Conservation (phyloP, 2,113 vertebrate genomes). For the rat (Rattus norvegicus) region DNA sequence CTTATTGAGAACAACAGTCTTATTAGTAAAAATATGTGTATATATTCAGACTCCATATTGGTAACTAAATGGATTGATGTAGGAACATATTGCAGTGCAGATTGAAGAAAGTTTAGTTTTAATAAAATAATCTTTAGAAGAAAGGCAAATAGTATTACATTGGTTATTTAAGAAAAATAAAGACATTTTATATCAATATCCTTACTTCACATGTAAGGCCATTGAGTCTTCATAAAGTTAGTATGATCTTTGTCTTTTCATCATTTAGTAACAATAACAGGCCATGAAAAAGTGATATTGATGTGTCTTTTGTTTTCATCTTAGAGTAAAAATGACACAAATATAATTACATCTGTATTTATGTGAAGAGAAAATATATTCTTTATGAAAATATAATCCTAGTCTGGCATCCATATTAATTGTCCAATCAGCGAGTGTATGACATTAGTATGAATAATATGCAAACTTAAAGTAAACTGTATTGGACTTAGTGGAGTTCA, state of each 20-base stretch:
- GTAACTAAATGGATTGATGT: not conserved
- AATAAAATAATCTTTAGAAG: not conserved
- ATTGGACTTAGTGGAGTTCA: not conserved
- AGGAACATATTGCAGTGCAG: not conserved
- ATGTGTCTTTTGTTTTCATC: not conserved
- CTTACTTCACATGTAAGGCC: not conserved
- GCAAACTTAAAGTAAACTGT: not conserved
- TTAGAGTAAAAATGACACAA: not conserved
- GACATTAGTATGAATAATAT: not conserved
- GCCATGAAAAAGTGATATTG: not conserved
- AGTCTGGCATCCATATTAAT: not conserved
- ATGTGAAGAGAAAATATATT: not conserved
- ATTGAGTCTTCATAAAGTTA: not conserved
- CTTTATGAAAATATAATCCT: not conserved
- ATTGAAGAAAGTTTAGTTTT: not conserved
- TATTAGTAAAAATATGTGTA: not conserved
- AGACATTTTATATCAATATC: not conserved
- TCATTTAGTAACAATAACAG: not conserved
- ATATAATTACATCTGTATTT: not conserved
- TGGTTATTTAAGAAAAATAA: not conserved
- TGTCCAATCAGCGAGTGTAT: not conserved
- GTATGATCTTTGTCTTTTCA: not conserved
- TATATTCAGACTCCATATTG: not conserved
- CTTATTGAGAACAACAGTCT: not conserved
- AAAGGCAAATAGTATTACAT: not conserved